Conservation (phyloP, 1,140 invertebrate genomes). For the Scylla paramamosain region DNA sequence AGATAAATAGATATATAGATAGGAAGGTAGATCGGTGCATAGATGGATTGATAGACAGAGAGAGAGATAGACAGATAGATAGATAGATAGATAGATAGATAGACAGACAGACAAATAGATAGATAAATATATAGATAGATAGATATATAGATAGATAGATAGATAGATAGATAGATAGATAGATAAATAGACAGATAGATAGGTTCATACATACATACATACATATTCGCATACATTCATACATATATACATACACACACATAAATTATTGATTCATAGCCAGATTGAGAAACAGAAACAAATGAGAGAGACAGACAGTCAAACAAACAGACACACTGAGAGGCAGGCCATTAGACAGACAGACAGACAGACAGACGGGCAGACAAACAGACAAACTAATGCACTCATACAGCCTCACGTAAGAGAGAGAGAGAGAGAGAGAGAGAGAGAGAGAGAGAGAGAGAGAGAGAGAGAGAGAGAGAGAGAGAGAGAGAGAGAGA, state of each 20-base stretch:
- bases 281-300: not conserved
- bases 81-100: too few relatives aligned
- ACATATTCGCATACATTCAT: not conserved
- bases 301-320: not conserved
- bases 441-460: too few relatives aligned
- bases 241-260: not conserved
- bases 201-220: not conserved
- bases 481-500: not conserved
- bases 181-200: not conserved
- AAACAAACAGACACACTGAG: not conserved
- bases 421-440: too few relatives aligned
- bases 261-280: not conserved
- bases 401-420: not conserved
- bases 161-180: not conserved
- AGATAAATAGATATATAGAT: too few relatives aligned
- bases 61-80: too few relatives aligned
- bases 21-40: too few relatives aligned
- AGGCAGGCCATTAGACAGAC: not conserved
- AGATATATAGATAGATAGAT: not conserved
- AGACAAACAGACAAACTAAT: not conserved
- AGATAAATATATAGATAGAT: not conserved
- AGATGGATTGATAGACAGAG: too few relatives aligned
- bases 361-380: not conserved
- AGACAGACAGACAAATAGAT: not conserved
- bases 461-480: not conserved